Percentiles rank a stretch among this genome's conserved stretches.
Conservation (phyloP, 35 echinoderm and acorn worm species). For the Ptychodera flava region DNA sequence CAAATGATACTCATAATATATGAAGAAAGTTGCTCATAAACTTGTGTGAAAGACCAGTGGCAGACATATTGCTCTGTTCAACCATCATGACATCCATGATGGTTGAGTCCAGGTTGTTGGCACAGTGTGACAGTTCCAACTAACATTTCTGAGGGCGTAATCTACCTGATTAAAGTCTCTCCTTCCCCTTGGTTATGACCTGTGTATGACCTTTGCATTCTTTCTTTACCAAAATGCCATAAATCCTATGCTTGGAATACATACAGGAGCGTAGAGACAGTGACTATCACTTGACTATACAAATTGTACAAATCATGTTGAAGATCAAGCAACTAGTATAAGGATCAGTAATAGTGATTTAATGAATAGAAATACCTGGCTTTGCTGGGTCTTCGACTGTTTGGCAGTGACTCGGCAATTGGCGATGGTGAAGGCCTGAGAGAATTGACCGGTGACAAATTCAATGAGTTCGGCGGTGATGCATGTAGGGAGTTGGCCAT, state of each 20-base stretch:
- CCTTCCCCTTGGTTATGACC: conserved; percentile 10
- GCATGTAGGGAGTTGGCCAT: conserved; percentile 67
- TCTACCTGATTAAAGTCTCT: conserved; percentile 37
- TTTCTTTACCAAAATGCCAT: not conserved
- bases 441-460: conserved; percentile 65
- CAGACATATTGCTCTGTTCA: too few relatives aligned
- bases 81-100: too few relatives aligned
- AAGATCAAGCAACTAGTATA: conserved; percentile 16
- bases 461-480: conserved; percentile 64
- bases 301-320: conserved; percentile 20
- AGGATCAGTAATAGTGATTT: too few relatives aligned
- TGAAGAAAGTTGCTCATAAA: too few relatives aligned
- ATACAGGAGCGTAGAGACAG: not conserved
- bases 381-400: not conserved
- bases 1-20: too few relatives aligned
- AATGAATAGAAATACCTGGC: not conserved
- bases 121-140: too few relatives aligned
- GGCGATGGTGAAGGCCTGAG: not conserved
- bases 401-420: not conserved
- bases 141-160: too few relatives aligned
- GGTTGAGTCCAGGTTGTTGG: too few relatives aligned
- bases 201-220: not conserved
- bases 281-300: conserved; percentile 32
- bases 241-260: not conserved
- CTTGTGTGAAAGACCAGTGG: too few relatives aligned